Percentiles rank a stretch among this genome's conserved stretches.
Conservation (phyloP, 1,140 invertebrate genomes). For the Heliconius hewitsoni region DNA sequence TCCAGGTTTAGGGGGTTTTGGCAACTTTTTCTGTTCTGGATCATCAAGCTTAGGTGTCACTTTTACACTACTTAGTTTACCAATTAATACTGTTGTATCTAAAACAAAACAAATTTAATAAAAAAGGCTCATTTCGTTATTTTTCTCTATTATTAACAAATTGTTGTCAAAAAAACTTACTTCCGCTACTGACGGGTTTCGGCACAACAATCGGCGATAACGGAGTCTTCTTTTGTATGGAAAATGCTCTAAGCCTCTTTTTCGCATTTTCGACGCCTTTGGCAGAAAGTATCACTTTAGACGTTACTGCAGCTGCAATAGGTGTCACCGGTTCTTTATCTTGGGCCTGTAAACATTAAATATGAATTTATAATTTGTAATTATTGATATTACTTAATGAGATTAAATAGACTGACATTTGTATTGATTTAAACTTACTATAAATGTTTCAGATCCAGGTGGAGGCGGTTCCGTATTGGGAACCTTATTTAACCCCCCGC, state of each 20-base stretch:
- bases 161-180: conserved; percentile 44
- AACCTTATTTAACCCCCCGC: conserved; percentile 18
- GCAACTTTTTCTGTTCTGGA: conserved; percentile 54
- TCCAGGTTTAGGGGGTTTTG: conserved; percentile 69
- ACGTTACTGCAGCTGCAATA: not conserved
- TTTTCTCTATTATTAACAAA: not conserved
- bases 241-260: conserved; percentile 73
- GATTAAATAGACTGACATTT: not conserved
- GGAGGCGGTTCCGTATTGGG: conserved; percentile 38
- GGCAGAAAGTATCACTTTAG: conserved; percentile 37
- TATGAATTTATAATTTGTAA: not conserved
- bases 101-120: conserved; percentile 15
- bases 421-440: conserved; percentile 20
- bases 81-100: conserved; percentile 69
- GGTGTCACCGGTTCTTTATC: not conserved
- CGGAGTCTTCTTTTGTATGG: conserved; percentile 73
- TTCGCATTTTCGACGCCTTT: conserved; percentile 74
- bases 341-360: conserved; percentile 16
- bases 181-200: conserved; percentile 52
- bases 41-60: conserved; percentile 53
- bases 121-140: not conserved
- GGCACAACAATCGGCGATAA: conserved; percentile 51
- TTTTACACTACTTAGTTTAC: conserved; percentile 62
- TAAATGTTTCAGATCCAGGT: conserved; percentile 34
- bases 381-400: not conserved